Evolutionary conservation across 2,888 invertebrate species (phyloP), one percentile per base, ranked within the genome.

Genomic region (Deilephila elpenor): DNA sequence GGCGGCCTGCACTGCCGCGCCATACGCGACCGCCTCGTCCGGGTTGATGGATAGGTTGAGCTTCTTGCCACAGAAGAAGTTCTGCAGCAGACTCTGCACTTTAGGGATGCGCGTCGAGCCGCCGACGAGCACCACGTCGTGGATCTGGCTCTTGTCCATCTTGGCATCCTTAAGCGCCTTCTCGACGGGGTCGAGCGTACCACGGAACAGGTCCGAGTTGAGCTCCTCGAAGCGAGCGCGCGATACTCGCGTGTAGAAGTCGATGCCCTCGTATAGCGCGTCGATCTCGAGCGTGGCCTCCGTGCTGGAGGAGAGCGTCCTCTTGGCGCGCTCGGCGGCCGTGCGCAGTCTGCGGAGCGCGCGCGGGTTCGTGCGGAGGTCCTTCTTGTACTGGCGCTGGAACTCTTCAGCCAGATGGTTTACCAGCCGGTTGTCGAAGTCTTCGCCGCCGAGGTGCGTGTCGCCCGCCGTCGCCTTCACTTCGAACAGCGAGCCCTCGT

Each of bases 91-190:
- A 75, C 91, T 96, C 89, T 97, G 97, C 59, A 97, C 96, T 87
- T 97, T 97, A 0, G 97, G 97, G 74, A 97, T 97, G 75, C 97
- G 95, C 0, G 97, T 97, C 0, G 97, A 97, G 32, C 97, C 98
- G 19, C 98, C 98, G 59, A 98, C 98, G 53, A 98, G 93, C 0
- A 98, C 97, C 3, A 98, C 96, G 82, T 98, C 97, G 85, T 97
- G 96, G 77, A 98, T 97, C 77, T 96, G 95, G 59, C 95, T 92
- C 85, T 98, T 97, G 89, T 97, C 97, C 91, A 98, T 91, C 84
- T 97, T 97, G 0, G 97, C 97, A 85, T 98, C 98, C 71, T 95
- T 95, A 34, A 98, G 91, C 0, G 97, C 97, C 82, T 97, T 97
- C 84, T 97, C 97, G 0, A 98, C 97, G 0, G 97, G 97, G 70